Conservation (phyloP, 2,113 vertebrate species). For the Anguilla rostrata region DNA sequence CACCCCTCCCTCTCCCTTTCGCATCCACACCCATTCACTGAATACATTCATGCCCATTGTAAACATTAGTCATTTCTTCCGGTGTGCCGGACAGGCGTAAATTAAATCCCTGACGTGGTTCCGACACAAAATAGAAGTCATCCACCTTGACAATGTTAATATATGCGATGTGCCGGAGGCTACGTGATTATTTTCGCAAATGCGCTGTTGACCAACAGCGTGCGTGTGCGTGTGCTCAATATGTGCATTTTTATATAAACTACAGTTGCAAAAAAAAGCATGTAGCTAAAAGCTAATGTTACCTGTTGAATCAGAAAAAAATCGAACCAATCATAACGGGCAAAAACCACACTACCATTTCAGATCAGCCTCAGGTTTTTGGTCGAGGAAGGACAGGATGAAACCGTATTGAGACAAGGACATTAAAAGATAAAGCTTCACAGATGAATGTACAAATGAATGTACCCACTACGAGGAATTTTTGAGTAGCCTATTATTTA, state of each 20-base stretch:
- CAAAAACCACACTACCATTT: no score
- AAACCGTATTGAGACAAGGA: no score
- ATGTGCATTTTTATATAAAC: no score
- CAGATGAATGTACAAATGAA: no score
- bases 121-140: neutral
- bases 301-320: neutral
- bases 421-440: no score
- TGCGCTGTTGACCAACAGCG: neutral
- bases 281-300: neutral
- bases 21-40: constrained; percentile 37
- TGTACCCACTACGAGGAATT: no score
- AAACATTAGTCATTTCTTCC: constrained; percentile 16
- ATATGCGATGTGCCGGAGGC: neutral
- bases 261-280: neutral
- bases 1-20: neutral
- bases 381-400: no score
- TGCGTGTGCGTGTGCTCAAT: neutral
- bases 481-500: no score
- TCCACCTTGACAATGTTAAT: neutral
- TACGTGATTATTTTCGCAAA: constrained; percentile 21
- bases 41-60: constrained; percentile 15
- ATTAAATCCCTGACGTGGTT: neutral
- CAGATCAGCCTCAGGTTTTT: no score
- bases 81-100: neutral
- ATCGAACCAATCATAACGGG: neutral